A percentile compares a stretch with the other conserved stretches of the same genome.
Evolutionary conservation across 2,797 vertebrate species (phyloP).

Genomic region (Pseudochirops corinnae): DNA sequence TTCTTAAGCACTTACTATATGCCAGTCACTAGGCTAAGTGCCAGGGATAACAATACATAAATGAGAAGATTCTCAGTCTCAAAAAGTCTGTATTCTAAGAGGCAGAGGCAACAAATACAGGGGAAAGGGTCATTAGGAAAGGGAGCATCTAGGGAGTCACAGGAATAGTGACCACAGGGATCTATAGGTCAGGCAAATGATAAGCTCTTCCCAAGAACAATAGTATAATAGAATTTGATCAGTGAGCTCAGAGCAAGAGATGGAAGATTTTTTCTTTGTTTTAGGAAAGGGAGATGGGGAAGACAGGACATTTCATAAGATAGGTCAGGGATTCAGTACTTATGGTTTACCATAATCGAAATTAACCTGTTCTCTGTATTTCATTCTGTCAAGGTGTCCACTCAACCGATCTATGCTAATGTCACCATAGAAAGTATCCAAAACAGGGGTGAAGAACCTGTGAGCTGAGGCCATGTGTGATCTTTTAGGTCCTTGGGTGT

Average conservation of each 20-base stretch:
- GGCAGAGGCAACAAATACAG: background rate
- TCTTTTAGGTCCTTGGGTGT: no score
- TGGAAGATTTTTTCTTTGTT: background rate
- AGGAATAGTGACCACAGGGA: background rate
- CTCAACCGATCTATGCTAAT: background rate
- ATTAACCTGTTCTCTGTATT: background rate
- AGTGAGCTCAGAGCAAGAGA: background rate
- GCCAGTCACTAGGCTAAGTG: no score
- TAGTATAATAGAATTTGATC: background rate
- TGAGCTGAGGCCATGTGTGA: no score
- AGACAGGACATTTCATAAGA: background rate
- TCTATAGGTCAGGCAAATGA: background rate
- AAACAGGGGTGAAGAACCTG: no score
- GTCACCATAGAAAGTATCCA: background rate
- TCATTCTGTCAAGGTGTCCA: background rate
- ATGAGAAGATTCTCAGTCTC: background rate
- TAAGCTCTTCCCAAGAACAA: background rate
- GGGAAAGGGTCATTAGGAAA: background rate
- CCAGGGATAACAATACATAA: background rate
- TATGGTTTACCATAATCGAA: background rate
- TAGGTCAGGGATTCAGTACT: background rate
- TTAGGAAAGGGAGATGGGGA: background rate
- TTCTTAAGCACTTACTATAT: background rate
- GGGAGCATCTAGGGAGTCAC: background rate
- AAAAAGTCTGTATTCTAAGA: background rate